These are phyloP conservation scores for Poecilia wingei DNA, from an alignment of 2,797 vertebrate species.

Conservation along the genomic window DNA sequence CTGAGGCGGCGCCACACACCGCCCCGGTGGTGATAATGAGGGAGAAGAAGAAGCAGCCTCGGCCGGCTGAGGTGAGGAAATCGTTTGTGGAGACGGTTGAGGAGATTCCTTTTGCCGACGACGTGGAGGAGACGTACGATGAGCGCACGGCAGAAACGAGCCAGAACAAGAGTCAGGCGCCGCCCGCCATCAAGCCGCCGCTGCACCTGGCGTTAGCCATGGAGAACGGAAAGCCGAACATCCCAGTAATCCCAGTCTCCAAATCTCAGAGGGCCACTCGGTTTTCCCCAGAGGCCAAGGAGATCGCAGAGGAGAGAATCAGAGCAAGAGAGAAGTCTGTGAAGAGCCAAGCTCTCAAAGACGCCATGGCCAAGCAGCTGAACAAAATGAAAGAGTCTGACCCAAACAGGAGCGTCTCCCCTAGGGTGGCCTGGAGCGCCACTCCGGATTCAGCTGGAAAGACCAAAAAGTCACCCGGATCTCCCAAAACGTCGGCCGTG, in stretches of 20 bases:
- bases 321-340: slow-evolving; percentile 92
- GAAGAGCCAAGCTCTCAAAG: slow-evolving; percentile 91
- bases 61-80: slow-evolving; percentile 81
- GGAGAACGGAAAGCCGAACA: slow-evolving; percentile 87
- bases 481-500: slow-evolving; percentile 75
- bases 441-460: slow-evolving; percentile 62
- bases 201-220: slow-evolving; percentile 80
- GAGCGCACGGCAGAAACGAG: slow-evolving; percentile 88
- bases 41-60: slow-evolving; percentile 77
- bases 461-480: slow-evolving; percentile 73
- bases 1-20: slow-evolving; percentile 33
- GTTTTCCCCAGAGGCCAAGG: slow-evolving; percentile 91
- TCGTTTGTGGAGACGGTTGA: slow-evolving; percentile 96
- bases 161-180: slow-evolving; percentile 86
- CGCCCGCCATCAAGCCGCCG: slow-evolving; percentile 85
- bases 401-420: slow-evolving; percentile 61
- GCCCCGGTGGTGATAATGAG: slow-evolving; percentile 78
- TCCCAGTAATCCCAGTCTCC: slow-evolving; percentile 60
- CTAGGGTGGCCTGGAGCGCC: slow-evolving; percentile 75
- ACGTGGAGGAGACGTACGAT: slow-evolving; percentile 91
- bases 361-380: slow-evolving; percentile 94
- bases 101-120: slow-evolving; percentile 97
- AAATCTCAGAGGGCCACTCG: slow-evolving; percentile 79
- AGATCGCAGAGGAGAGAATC: slow-evolving; percentile 93
- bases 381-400: slow-evolving; percentile 93